Evolutionary conservation across 2,797 vertebrate species (phyloP), one percentile per base, ranked within the genome.

Genomic region (Falco novaeseelandiae): DNA sequence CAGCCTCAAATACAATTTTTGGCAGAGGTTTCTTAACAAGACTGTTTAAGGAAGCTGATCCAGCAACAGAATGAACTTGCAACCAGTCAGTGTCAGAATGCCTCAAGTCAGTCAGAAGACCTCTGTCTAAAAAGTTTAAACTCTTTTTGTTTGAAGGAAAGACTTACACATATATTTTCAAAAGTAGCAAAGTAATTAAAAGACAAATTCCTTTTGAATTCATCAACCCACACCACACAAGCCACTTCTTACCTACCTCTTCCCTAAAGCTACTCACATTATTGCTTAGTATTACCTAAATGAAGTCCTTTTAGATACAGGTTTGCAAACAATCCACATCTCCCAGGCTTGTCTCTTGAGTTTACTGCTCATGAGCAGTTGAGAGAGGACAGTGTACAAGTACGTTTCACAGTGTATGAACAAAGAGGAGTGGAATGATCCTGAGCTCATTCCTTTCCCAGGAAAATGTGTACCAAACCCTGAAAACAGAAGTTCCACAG

Each of bases 31-130:
- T 82, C 79, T 74, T 74, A 81, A 85, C 38, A 59, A 86, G 61
- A 74, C 2, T 46, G 3, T 83, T 86, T 74, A 52, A 83, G 73
- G 71, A 93, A 92, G 83, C 61, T 80, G 72, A 92, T 94, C 81
- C 79, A 93, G 69, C 63, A 93, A 46, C 59, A 93, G 89, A 91
- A 87, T 44, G 78, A 95, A 89, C 90, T 92, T 83, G 72, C 84
- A 92, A 90, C 76, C 84, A 87, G 61, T 86, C 65, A 77, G 62
- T 84, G 91, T 82, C 86, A 65, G 49, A 72, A 96, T 1, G 3
- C 61, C 81, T 85, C 25, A 7, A 61, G 46, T 90, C 59, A 90
- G 55, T 79, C 61, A 79, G 77, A 83, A 83, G 70, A 76, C 51
- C 25, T 76, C 91, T 92, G 92, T 90, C 54, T 91, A 69, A 89